A percentile compares a stretch with the other conserved stretches of the same genome.
Evolutionary conservation across 2,797 vertebrate genomes (phyloP).

Genomic region (Thripadectes ignobilis): DNA sequence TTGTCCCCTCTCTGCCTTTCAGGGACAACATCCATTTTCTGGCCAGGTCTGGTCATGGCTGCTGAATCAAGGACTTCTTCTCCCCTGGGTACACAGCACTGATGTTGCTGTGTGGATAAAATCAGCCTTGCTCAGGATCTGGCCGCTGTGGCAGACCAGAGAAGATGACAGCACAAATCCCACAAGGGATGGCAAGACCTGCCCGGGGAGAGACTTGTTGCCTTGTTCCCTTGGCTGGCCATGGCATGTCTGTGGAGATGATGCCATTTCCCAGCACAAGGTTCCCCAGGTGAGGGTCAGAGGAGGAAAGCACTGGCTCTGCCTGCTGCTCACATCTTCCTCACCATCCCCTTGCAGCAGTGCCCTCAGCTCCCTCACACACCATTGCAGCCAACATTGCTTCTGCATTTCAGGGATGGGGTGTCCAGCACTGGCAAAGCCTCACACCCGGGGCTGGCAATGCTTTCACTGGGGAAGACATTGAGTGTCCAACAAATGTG

Average conservation of each 20-base stretch:
- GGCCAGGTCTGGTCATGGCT: neutral
- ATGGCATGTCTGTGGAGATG: accelerated
- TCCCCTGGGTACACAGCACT: neutral
- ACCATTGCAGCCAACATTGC: accelerated
- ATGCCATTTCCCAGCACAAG: neutral
- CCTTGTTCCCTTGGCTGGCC: neutral
- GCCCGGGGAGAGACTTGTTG: accelerated
- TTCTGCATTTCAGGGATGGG: accelerated
- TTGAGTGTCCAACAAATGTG: neutral
- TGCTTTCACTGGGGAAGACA: accelerated
- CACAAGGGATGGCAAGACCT: neutral
- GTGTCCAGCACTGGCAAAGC: neutral
- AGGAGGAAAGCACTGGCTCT: accelerated
- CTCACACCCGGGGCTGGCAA: neutral
- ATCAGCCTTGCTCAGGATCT: neutral
- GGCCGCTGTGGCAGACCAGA: accelerated
- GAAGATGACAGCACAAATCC: neutral
- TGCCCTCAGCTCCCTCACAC: accelerated
- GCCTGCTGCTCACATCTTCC: neutral
- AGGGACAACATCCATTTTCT: neutral
- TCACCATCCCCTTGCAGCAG: neutral
- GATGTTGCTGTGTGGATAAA: neutral
- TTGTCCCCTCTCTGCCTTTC: neutral
- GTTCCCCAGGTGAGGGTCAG: accelerated
- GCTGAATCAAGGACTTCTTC: neutral